A percentile compares a stretch with the other conserved stretches of the same genome.
These are phyloP conservation scores for Rhingia rostrata DNA, from an alignment of 2,888 invertebrate genomes.

Conservation along the genomic window DNA sequence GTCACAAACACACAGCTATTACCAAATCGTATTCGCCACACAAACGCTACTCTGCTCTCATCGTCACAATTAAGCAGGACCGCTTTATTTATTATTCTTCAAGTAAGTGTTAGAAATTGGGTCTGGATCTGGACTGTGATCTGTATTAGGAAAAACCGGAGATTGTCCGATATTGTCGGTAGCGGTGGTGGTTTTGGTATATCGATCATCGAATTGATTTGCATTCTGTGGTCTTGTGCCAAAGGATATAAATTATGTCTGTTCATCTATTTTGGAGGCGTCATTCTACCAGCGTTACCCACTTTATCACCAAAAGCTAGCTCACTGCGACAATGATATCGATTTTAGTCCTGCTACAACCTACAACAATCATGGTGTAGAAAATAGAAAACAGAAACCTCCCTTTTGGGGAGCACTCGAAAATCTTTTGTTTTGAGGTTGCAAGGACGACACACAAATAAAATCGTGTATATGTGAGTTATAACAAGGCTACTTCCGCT, in stretches of 20 bases:
- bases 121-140: background rate
- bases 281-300: background rate
- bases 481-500: constrained; percentile 6
- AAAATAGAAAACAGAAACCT: constrained; percentile 43
- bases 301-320: constrained; percentile 28
- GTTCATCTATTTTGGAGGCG: background rate
- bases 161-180: background rate
- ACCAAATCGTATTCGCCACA: constrained; percentile 41
- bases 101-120: constrained; percentile 15
- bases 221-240: constrained; percentile 25
- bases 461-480: no score
- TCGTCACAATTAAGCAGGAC: constrained; percentile 46
- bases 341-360: constrained; percentile 27
- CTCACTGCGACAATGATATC: constrained; percentile 57
- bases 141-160: background rate
- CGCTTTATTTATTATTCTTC: constrained; percentile 50
- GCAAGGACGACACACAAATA: constrained; percentile 17
- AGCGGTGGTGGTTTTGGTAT: constrained; percentile 3
- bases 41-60: constrained; percentile 27
- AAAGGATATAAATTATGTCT: background rate
- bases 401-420: constrained; percentile 28
- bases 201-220: constrained; percentile 61
- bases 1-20: background rate
- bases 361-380: background rate
- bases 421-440: constrained; percentile 57